These are phyloP conservation scores for Plagodis pulveraria DNA, from an alignment of 2,888 invertebrate genomes.

Conservation along the genomic window DNA sequence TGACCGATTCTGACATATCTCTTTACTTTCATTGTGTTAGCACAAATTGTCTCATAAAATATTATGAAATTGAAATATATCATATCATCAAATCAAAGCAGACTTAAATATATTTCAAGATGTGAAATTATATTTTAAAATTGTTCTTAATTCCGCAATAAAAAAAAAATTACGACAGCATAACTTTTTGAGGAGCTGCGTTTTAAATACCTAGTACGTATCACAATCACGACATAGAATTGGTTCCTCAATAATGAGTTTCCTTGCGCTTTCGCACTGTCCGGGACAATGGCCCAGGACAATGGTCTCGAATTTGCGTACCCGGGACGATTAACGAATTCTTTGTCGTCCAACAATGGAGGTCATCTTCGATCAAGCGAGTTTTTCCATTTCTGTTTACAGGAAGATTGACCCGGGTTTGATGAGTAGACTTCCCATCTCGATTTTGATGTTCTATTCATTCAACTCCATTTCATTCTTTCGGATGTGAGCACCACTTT, in stretches of 20 bases:
- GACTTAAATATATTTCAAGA: too few species aligned
- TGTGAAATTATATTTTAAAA: too few species aligned
- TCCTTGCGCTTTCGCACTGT: slow-evolving; percentile 40
- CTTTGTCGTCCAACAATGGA: slow-evolving; percentile 35
- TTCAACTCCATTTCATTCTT: neutral
- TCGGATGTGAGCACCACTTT: too few species aligned
- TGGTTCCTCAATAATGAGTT: slow-evolving; percentile 43
- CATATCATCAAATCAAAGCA: too few species aligned
- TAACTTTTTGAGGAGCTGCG: slow-evolving; percentile 34
- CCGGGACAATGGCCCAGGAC: slow-evolving; percentile 40
- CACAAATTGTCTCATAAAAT: too few species aligned
- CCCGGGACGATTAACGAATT: slow-evolving; percentile 40
- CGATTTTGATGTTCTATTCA: slow-evolving; percentile 5
- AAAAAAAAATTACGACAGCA: too few species aligned
- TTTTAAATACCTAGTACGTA: slow-evolving; percentile 40
- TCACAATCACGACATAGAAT: slow-evolving; percentile 35
- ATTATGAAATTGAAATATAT: too few species aligned
- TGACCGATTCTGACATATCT: too few species aligned
- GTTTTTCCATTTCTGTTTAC: slow-evolving; percentile 32
- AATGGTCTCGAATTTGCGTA: slow-evolving; percentile 42
- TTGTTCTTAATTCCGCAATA: neutral
- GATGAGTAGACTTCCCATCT: slow-evolving; percentile 16
- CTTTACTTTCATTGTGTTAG: too few species aligned
- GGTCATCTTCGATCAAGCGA: slow-evolving; percentile 36
- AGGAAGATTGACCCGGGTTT: slow-evolving; percentile 16